A percentile compares a stretch with the other conserved stretches of the same genome.
phyloP scores from a whole-genome alignment of 2,888 invertebrate genomes.

The Ceriagrion tenellum region DNA sequence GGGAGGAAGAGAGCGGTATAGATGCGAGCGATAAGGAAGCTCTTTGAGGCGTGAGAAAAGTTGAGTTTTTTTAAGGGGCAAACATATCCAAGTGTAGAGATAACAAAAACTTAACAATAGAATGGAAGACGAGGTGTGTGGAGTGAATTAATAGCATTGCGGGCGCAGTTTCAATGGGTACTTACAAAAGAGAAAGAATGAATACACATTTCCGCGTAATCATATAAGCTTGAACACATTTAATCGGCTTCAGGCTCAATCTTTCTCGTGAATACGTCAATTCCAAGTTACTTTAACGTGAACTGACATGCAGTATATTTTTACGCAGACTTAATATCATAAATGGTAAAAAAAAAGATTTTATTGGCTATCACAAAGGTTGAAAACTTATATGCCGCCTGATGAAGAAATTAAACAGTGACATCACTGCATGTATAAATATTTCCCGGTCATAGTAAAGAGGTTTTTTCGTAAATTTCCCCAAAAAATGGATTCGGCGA shows the following conservation, averaged over 20 bases:
- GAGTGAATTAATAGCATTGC: neutral
- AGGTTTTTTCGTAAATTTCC: too few relatives aligned
- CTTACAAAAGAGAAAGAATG: neutral
- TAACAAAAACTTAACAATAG: neutral
- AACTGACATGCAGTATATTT: too few relatives aligned
- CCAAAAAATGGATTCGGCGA: too few relatives aligned
- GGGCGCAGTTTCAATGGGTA: neutral
- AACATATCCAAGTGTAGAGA: neutral
- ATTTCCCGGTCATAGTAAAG: too few relatives aligned
- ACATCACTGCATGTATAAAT: too few relatives aligned
- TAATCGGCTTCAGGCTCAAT: neutral
- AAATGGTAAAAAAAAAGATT: too few relatives aligned
- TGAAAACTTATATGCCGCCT: too few relatives aligned
- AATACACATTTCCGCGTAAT: neutral
- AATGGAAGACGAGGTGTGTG: neutral
- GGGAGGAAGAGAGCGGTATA: neutral
- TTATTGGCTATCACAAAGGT: too few relatives aligned
- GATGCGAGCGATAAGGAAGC: neutral
- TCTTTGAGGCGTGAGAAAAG: neutral
- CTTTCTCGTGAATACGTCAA: neutral
- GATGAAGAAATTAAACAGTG: too few relatives aligned
- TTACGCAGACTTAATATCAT: too few relatives aligned
- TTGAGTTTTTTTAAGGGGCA: neutral
- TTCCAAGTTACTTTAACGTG: too few relatives aligned
- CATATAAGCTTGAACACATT: neutral